Base-by-base conservation (phyloP, 2,888 invertebrate genomes). In the Poecilus cupreus region DNA sequence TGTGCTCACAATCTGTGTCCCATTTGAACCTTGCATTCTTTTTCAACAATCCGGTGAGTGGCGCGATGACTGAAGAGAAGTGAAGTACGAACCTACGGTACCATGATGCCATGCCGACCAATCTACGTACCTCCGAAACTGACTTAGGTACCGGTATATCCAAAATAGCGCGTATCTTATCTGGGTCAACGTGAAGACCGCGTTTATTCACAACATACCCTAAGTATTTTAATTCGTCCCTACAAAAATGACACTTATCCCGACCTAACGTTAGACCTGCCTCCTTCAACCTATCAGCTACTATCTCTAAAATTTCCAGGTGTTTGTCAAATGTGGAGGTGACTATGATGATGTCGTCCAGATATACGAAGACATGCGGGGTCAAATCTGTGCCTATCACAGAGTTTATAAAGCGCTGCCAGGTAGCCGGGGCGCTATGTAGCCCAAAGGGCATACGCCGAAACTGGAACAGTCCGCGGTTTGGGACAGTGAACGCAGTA, bases 401-500 rank as follows among this genome's bases (percentile, higher is more conserved):
- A 26, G 3, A 26, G 26, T 26, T 26, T 26, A 26, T 26, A 5
- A 26, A 26, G 60, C 26, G 5, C 5, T 26, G 26, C 26, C 26
- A 26, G 5, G 26, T n/a, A n/a, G n/a, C n/a, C n/a, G n/a, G n/a
- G n/a, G n/a, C n/a, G n/a, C n/a, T n/a, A n/a, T n/a, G n/a, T n/a
- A n/a, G n/a, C n/a, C n/a, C n/a, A n/a, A n/a, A n/a, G n/a, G n/a
- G n/a, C n/a, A n/a, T n/a, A n/a, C n/a, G n/a, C n/a, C n/a, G n/a
- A n/a, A n/a, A n/a, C n/a, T n/a, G n/a, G n/a, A n/a, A n/a, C n/a
- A n/a, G 26, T 6, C 80, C 80, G 11, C 81, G 68, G 37, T 70
- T 60, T 18, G 75, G 86, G 0, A 87, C 85, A 0, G 85, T 83
- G 54, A 86, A 86, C 0, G 86, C 86, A 0, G 86, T 87, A 5